Evolutionary conservation across 2,888 invertebrate genomes (phyloP).

Genomic region (Dryadula phaetusa): DNA sequence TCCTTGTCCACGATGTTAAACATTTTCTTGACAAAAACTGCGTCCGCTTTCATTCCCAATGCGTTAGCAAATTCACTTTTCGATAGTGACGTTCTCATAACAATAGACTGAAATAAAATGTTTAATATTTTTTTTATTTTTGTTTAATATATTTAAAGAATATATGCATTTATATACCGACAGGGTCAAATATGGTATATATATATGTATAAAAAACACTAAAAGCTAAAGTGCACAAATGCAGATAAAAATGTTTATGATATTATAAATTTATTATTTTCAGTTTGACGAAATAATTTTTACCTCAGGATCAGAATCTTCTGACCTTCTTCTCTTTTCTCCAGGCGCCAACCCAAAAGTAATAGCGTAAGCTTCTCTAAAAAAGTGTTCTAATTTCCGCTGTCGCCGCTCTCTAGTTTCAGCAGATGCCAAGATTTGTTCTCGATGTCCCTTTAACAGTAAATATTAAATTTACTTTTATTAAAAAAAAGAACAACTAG

Average conservation of each 20-base stretch:
- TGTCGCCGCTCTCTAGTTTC: conserved; percentile 97
- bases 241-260: neutral
- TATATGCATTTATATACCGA: too few species aligned
- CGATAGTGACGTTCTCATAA: conserved; percentile 96
- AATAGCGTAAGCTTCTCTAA: conserved; percentile 96
- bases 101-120: conserved; percentile 86
- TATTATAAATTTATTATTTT: neutral
- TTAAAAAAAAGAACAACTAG: too few species aligned
- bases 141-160: too few species aligned
- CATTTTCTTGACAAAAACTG: conserved; percentile 98
- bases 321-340: conserved; percentile 90
- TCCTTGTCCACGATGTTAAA: conserved; percentile 98
- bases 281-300: neutral
- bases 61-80: conserved; percentile 97
- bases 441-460: conserved; percentile 86
- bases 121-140: too few species aligned
- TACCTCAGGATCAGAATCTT: conserved; percentile 91
- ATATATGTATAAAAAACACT: too few species aligned
- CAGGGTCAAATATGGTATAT: too few species aligned
- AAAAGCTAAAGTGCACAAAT: too few species aligned
- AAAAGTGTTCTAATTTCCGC: conserved; percentile 96
- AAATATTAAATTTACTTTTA: neutral
- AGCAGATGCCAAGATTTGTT: conserved; percentile 94
- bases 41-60: conserved; percentile 96
- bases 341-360: conserved; percentile 96